These are phyloP conservation scores for Galerucella pusilla DNA, from an alignment of 2,888 invertebrate genomes.

Conservation along the genomic window DNA sequence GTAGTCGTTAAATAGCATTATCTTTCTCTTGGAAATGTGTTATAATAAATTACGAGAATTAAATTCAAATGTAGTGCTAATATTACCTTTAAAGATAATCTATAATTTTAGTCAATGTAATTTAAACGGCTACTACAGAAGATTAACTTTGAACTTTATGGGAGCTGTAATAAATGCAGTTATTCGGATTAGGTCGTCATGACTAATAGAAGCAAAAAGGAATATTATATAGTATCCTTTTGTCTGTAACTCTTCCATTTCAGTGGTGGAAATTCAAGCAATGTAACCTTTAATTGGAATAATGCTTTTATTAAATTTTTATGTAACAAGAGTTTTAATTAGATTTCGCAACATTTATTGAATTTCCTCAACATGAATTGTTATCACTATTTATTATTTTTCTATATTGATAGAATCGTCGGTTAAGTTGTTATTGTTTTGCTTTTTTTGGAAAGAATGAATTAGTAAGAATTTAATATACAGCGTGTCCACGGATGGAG, in stretches of 20 bases:
- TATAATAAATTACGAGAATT: constrained; percentile 2
- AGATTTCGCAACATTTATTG: too few relatives aligned
- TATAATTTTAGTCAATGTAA: constrained; percentile 21
- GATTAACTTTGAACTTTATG: constrained; percentile 31
- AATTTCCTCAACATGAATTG: too few relatives aligned
- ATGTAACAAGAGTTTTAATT: not conserved
- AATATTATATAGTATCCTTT: constrained; percentile 1
- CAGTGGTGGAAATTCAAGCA: not conserved
- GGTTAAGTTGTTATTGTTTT: too few relatives aligned
- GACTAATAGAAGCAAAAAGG: constrained; percentile 14
- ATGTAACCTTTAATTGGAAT: not conserved
- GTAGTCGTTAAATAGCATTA: constrained; percentile 3
- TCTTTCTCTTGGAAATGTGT: constrained; percentile 1
- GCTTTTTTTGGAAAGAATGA: too few relatives aligned
- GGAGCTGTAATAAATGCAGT: constrained; percentile 15
- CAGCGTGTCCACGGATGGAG: too few relatives aligned
- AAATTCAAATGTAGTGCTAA: constrained; percentile 22
- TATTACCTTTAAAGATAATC: constrained; percentile 15
- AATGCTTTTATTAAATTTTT: not conserved
- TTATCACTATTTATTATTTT: too few relatives aligned
- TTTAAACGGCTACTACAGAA: constrained; percentile 37
- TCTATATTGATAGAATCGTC: too few relatives aligned
- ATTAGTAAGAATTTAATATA: too few relatives aligned
- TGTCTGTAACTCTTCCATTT: not conserved
- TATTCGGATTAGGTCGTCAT: constrained; percentile 13